Conservation (phyloP, 2,797 vertebrate genomes). For the Muscicapa striata region DNA sequence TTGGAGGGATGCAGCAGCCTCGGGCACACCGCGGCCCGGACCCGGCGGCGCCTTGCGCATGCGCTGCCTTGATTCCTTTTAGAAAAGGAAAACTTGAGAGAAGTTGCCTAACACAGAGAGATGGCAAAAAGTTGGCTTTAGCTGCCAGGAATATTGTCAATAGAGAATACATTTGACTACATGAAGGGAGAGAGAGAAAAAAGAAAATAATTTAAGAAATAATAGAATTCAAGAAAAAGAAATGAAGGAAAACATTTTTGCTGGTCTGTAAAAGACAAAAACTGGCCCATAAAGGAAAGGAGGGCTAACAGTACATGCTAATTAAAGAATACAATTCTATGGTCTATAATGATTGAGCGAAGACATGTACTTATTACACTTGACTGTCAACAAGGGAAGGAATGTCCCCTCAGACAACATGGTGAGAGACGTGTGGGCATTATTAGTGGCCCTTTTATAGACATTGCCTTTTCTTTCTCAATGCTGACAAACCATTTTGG, state of each 20-base stretch:
- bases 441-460: constrained; percentile 71
- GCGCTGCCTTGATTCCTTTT: background rate
- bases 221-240: constrained; percentile 27
- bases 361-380: constrained; percentile 71
- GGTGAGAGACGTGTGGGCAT: constrained; percentile 72
- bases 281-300: constrained; percentile 26
- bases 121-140: constrained; percentile 48
- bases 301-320: constrained; percentile 63
- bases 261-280: constrained; percentile 12
- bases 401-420: constrained; percentile 69
- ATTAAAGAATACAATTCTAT: constrained; percentile 70
- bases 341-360: constrained; percentile 62
- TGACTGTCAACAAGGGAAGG: constrained; percentile 70
- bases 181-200: background rate
- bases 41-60: background rate
- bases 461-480: constrained; percentile 64
- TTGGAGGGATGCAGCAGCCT: background rate
- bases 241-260: constrained; percentile 24
- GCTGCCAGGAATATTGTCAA: background rate
- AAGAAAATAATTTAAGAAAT: constrained; percentile 6
- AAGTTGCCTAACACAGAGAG: background rate
- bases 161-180: background rate
- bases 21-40: background rate
- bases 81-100: background rate
- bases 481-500: constrained; percentile 66